These are phyloP conservation scores for Drosophila arizonae DNA, from an alignment of 1,140 invertebrate species.

Conservation along the genomic window DNA sequence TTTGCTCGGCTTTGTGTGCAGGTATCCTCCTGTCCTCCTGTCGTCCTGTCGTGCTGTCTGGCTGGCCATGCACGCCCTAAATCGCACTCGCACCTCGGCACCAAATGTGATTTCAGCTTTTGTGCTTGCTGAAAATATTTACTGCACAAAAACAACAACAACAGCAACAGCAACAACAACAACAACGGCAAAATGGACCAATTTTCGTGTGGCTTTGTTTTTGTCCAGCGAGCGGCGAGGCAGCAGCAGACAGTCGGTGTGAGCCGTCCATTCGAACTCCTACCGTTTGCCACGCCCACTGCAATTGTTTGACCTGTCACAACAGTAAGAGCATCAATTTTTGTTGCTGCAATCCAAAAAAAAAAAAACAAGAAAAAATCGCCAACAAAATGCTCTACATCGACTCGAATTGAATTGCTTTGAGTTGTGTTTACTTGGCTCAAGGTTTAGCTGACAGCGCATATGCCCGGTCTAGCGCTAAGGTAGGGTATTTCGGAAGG, in stretches of 20 bases:
- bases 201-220: slow-evolving; percentile 45
- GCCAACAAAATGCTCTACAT: slow-evolving; percentile 2
- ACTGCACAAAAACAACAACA: slow-evolving; percentile 25
- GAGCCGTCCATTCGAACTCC: background rate
- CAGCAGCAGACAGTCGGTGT: background rate
- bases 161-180: slow-evolving; percentile 23
- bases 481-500: background rate
- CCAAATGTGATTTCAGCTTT: slow-evolving; percentile 49
- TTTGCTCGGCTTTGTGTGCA: slow-evolving; percentile 6
- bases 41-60: background rate
- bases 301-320: slow-evolving; percentile 44
- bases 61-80: background rate
- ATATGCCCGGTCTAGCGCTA: background rate
- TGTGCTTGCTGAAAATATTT: slow-evolving; percentile 43
- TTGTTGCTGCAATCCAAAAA: slow-evolving; percentile 10
- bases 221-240: slow-evolving; percentile 28
- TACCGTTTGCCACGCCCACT: slow-evolving; percentile 39
- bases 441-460: background rate
- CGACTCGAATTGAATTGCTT: background rate
- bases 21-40: background rate
- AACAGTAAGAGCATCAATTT: slow-evolving; percentile 30
- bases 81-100: slow-evolving; percentile 14
- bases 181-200: slow-evolving; percentile 27
- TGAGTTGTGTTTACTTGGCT: no score
- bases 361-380: background rate